phyloP scores from a whole-genome alignment of 2,113 vertebrate species.

The Callopanchax toddi region DNA sequence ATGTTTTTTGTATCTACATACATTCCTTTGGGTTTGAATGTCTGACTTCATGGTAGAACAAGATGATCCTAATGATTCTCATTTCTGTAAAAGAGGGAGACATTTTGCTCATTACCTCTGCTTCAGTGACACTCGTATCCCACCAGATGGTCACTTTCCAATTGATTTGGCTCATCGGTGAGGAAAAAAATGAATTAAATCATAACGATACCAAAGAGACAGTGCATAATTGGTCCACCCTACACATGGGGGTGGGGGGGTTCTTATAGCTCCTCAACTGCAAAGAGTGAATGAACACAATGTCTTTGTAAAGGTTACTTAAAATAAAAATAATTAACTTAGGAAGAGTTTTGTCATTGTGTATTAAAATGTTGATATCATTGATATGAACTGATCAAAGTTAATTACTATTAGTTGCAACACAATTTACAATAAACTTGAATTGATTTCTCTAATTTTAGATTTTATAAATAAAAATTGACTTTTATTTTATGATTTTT shows the following conservation, averaged over 20 bases:
- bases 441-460: too few species aligned
- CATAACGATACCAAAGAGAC: constrained; percentile 84
- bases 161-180: constrained; percentile 87
- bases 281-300: constrained; percentile 76
- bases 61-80: constrained; percentile 74
- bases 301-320: constrained; percentile 84
- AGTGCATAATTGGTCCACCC: constrained; percentile 78
- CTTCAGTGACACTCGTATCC: constrained; percentile 78
- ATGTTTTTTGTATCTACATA: constrained; percentile 1
- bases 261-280: constrained; percentile 75
- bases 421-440: constrained; percentile 37
- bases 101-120: constrained; percentile 85
- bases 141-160: constrained; percentile 92
- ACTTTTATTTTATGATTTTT: too few species aligned
- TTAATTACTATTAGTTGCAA: constrained; percentile 49
- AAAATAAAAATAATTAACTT: constrained; percentile 77
- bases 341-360: constrained; percentile 74
- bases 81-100: constrained; percentile 74
- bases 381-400: constrained; percentile 59
- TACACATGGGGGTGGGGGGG: constrained; percentile 73
- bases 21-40: constrained; percentile 33
- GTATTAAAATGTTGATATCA: constrained; percentile 77
- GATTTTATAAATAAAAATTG: too few species aligned
- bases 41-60: constrained; percentile 50
- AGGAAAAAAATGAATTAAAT: constrained; percentile 87